phyloP scores from a whole-genome alignment of 2,888 invertebrate species.

The Oligia latruncula region DNA sequence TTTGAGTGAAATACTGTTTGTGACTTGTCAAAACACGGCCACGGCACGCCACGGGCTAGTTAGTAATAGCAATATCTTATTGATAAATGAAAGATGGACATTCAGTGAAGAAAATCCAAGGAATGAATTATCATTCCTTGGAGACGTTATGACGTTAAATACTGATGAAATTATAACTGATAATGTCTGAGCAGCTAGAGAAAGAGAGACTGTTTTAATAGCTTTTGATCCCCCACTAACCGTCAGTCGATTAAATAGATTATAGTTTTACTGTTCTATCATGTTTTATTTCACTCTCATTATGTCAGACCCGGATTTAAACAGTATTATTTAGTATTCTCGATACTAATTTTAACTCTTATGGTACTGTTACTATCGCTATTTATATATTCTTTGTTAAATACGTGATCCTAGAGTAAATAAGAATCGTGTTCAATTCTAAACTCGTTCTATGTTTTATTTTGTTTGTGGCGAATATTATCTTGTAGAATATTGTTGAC shows the following conservation, averaged over 20 bases:
- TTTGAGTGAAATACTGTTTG: neutral
- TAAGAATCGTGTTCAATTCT: slow-evolving; percentile 22
- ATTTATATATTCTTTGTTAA: neutral
- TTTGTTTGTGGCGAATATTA: slow-evolving; percentile 26
- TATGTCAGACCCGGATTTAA: slow-evolving; percentile 10
- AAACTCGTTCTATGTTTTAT: slow-evolving; percentile 16
- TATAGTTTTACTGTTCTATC: slow-evolving; percentile 1
- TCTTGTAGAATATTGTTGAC: neutral
- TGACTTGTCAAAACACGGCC: neutral
- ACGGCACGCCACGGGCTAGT: neutral
- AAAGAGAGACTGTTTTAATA: slow-evolving; percentile 3
- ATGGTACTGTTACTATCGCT: neutral
- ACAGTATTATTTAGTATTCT: neutral
- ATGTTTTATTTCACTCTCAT: neutral
- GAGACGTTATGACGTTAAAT: neutral
- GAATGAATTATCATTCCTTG: neutral
- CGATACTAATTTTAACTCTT: neutral
- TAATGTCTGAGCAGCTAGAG: neutral
- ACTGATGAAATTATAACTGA: neutral
- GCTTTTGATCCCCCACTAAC: slow-evolving; percentile 20
- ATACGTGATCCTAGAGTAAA: slow-evolving; percentile 27
- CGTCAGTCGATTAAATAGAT: slow-evolving; percentile 7
- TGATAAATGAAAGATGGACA: neutral
- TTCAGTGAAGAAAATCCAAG: neutral
- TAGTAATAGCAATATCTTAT: neutral